Conservation (phyloP, 2,888 invertebrate genomes). For the Harmothoe impar region DNA sequence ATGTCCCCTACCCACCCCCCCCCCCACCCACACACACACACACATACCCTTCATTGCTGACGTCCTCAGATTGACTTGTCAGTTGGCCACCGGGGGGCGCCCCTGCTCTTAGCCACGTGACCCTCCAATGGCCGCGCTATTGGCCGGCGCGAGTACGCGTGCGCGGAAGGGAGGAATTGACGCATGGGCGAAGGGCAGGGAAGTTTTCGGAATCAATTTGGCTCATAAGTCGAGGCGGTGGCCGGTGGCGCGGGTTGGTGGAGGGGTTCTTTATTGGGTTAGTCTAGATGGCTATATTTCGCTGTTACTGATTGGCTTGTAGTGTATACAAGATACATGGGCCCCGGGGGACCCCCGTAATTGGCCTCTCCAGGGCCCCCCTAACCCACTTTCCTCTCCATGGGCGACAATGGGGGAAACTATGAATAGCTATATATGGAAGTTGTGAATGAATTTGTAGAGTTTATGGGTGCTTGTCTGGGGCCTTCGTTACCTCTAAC, state of each 20-base stretch:
- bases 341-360: background rate
- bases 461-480: too few species aligned
- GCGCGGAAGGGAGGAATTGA: background rate
- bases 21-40: background rate
- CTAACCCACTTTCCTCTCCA: background rate
- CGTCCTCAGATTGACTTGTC: conserved; percentile 26
- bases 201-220: conserved; percentile 23
- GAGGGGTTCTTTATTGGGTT: conserved; percentile 15
- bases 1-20: background rate
- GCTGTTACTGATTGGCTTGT: conserved; percentile 31
- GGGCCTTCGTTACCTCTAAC: too few species aligned
- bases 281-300: conserved; percentile 12
- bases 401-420: background rate
- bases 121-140: background rate
- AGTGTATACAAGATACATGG: conserved; percentile 35
- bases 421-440: too few species aligned
- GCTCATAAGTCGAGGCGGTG: conserved; percentile 3
- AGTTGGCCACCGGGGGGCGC: background rate
- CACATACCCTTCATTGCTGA: background rate
- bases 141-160: background rate
- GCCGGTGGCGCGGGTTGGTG: background rate
- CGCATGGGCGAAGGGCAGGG: background rate
- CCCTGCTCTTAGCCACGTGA: background rate
- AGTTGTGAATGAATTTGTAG: too few species aligned
- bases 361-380: background rate